These are phyloP conservation scores for Montipora capitata DNA, from an alignment of 92 coral and sea anemone species.

Conservation along the genomic window DNA sequence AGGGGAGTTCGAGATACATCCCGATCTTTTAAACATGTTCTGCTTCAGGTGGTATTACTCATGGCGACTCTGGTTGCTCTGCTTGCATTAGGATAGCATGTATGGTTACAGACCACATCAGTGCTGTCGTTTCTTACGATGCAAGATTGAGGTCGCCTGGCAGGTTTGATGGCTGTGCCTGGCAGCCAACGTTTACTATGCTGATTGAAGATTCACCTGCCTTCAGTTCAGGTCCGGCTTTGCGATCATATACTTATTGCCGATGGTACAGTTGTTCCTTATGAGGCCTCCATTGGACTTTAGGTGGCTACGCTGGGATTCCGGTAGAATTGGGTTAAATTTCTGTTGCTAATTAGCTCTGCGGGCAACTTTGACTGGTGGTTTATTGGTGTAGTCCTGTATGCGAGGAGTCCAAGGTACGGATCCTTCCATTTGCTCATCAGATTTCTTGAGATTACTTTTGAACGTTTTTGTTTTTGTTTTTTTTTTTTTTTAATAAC, in stretches of 20 bases:
- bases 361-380: constrained; percentile 45
- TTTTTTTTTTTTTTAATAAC: no score
- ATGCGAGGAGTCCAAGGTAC: constrained; percentile 50
- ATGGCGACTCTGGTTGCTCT: no score
- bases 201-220: constrained; percentile 30
- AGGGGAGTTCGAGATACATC: no score
- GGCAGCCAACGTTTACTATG: constrained; percentile 60
- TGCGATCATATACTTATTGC: not conserved
- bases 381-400: constrained; percentile 43
- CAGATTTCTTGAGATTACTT: constrained; percentile 25
- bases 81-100: not conserved
- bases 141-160: constrained; percentile 73
- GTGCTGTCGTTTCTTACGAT: constrained; percentile 62
- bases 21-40: no score
- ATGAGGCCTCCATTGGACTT: not conserved
- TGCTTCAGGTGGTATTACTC: no score
- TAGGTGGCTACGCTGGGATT: constrained; percentile 14
- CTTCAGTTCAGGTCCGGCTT: not conserved
- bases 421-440: constrained; percentile 59
- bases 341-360: constrained; percentile 51
- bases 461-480: not conserved
- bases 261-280: not conserved
- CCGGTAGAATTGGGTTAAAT: constrained; percentile 31
- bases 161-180: constrained; percentile 52
- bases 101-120: constrained; percentile 63